Percentiles rank a stretch among this genome's conserved stretches.
Conservation (phyloP, 2,797 vertebrate genomes). For the Peromyscus attwateri region DNA sequence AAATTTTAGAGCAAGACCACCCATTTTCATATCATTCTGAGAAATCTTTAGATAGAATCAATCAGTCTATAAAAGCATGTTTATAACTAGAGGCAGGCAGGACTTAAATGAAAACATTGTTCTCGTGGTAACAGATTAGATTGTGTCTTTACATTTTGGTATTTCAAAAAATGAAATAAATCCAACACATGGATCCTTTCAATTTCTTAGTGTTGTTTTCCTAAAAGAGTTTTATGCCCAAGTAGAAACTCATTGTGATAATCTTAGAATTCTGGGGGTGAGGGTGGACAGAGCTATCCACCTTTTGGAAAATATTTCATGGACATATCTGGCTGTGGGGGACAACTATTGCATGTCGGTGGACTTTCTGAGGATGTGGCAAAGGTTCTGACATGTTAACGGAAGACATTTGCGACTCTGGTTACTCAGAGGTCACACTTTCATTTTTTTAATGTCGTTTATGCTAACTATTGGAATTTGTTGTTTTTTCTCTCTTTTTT, state of each 20-base stretch:
- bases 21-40: not conserved
- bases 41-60: conserved; percentile 16
- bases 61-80: not conserved
- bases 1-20: not conserved
- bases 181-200: not conserved
- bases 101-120: not conserved
- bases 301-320: not conserved
- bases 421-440: not conserved
- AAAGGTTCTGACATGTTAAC: not conserved
- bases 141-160: not conserved
- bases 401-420: not conserved
- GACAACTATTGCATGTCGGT: not conserved
- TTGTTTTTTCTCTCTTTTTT: too few species aligned
- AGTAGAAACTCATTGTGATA: not conserved
- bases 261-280: not conserved
- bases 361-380: not conserved
- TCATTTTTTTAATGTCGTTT: not conserved
- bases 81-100: not conserved
- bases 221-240: not conserved
- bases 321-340: not conserved
- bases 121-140: not conserved
- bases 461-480: conserved; percentile 3
- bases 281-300: not conserved
- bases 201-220: conserved; percentile 34
- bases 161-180: not conserved